phyloP scores from a whole-genome alignment of 1,140 invertebrate species.

The Heliconius congener region DNA sequence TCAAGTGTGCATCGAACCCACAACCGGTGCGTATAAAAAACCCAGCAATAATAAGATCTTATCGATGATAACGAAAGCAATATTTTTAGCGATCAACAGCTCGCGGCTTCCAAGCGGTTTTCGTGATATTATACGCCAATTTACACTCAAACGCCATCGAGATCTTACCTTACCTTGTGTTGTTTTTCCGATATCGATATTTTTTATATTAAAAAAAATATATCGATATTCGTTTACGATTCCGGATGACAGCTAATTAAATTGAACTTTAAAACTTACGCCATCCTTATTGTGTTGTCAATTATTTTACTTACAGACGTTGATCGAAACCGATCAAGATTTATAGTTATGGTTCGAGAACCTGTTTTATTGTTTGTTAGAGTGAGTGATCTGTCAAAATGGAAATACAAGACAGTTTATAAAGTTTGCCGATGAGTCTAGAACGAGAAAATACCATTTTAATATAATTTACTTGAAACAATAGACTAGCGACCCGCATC shows the following conservation, averaged over 20 bases:
- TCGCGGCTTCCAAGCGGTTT: slow-evolving; percentile 27
- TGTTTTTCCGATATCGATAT: slow-evolving; percentile 44
- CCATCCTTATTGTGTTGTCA: slow-evolving; percentile 9
- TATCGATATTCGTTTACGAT: slow-evolving; percentile 39
- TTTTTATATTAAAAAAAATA: slow-evolving; percentile 17
- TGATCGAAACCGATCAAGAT: slow-evolving; percentile 14
- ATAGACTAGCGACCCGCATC: background rate
- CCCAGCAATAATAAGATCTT: slow-evolving; percentile 38
- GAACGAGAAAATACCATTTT: slow-evolving; percentile 3
- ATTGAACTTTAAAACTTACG: slow-evolving; percentile 26
- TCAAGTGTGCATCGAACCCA: too few species aligned
- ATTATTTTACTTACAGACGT: slow-evolving; percentile 11
- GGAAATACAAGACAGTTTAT: background rate
- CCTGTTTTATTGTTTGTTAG: slow-evolving; percentile 10
- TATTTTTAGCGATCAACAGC: slow-evolving; percentile 41
- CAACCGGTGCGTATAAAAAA: slow-evolving; percentile 26
- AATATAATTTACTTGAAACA: slow-evolving; percentile 6
- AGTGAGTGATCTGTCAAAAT: slow-evolving; percentile 13
- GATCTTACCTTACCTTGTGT: slow-evolving; percentile 39
- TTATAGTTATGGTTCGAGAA: background rate
- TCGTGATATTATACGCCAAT: slow-evolving; percentile 42
- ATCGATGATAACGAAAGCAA: slow-evolving; percentile 34
- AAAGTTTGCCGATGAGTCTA: background rate
- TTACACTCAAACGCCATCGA: slow-evolving; percentile 45
- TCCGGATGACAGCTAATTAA: slow-evolving; percentile 47